Conservation (phyloP, 2,888 invertebrate species). For the Polia nebulosa region DNA sequence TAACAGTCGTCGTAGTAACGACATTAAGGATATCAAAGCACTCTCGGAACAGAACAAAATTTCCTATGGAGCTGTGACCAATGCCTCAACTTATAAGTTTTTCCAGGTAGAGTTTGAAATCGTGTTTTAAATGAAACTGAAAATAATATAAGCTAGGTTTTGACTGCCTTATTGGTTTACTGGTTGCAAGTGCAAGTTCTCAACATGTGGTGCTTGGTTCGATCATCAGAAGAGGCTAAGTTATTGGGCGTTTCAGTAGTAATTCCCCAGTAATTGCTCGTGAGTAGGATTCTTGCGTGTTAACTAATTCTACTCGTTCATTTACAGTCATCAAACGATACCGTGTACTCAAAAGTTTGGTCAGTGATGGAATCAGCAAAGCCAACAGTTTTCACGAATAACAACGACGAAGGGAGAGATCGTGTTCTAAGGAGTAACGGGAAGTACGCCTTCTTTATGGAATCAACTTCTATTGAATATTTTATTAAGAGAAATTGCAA, state of each 20-base stretch:
- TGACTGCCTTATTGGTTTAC: not conserved
- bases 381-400: slow-evolving; percentile 95
- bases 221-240: not conserved
- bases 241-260: not conserved
- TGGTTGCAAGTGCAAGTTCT: too few species aligned
- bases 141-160: not conserved
- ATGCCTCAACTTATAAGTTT: slow-evolving; percentile 96
- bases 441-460: slow-evolving; percentile 98
- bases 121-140: not conserved
- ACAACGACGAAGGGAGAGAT: slow-evolving; percentile 96
- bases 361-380: slow-evolving; percentile 95
- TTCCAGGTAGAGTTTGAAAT: slow-evolving; percentile 92
- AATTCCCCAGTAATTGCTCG: not conserved
- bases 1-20: slow-evolving; percentile 94
- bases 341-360: slow-evolving; percentile 97
- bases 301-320: not conserved
- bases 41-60: slow-evolving; percentile 96
- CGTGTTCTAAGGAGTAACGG: slow-evolving; percentile 94
- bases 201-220: not conserved
- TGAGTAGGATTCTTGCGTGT: too few species aligned
- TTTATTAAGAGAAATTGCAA: slow-evolving; percentile 95
- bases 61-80: slow-evolving; percentile 95
- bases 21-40: slow-evolving; percentile 96
- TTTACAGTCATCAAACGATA: slow-evolving; percentile 94
- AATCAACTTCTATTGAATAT: slow-evolving; percentile 98